phyloP scores from a whole-genome alignment of 1,140 invertebrate genomes.

The Stegodyphus dumicola region DNA sequence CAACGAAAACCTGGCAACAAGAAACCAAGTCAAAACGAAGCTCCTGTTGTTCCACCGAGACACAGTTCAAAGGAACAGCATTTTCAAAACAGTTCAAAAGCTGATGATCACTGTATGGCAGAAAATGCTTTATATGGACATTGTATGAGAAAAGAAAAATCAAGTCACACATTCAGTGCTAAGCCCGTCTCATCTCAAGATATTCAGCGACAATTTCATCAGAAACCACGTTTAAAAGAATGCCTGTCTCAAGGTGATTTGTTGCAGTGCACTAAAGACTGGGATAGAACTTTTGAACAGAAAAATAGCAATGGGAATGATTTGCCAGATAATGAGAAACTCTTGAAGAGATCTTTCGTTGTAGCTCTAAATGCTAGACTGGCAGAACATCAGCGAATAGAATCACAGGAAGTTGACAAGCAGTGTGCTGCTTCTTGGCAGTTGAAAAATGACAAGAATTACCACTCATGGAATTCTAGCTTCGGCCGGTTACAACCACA shows the following conservation, averaged over 20 bases:
- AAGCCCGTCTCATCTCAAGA: constrained; percentile 42
- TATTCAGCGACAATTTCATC: constrained; percentile 26
- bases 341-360: constrained; percentile 37
- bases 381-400: constrained; percentile 29
- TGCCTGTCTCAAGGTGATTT: constrained; percentile 45
- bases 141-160: constrained; percentile 23
- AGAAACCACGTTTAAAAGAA: constrained; percentile 32
- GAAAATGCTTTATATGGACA: constrained; percentile 23
- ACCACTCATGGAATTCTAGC: constrained; percentile 21
- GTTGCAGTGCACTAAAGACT: constrained; percentile 34
- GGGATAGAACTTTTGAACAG: constrained; percentile 16
- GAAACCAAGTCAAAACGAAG: constrained; percentile 10
- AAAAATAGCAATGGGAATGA: constrained; percentile 18
- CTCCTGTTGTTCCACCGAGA: constrained; percentile 30
- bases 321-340: constrained; percentile 8
- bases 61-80: constrained; percentile 30
- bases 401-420: constrained; percentile 15
- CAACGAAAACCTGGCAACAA: constrained; percentile 2
- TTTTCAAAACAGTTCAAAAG: constrained; percentile 7
- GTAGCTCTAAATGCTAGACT: constrained; percentile 52
- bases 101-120: not conserved
- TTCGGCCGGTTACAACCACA: constrained; percentile 5
- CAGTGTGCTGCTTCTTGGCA: constrained; percentile 21
- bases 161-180: constrained; percentile 33
- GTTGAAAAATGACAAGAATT: constrained; percentile 41